phyloP scores from a whole-genome alignment of 2,888 invertebrate species.

The Homarus gammarus region DNA sequence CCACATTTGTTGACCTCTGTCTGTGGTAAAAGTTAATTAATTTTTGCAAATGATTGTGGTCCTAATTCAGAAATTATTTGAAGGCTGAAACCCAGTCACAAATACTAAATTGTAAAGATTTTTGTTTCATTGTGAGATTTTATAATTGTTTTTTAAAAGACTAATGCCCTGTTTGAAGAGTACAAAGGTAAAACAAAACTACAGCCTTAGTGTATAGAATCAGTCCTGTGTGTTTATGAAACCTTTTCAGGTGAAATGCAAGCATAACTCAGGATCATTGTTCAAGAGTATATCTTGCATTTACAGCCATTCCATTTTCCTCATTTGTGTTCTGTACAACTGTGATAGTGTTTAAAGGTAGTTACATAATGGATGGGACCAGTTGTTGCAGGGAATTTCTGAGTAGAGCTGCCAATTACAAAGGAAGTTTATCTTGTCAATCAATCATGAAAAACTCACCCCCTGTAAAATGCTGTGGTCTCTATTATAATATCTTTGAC shows the following conservation, averaged over 20 bases:
- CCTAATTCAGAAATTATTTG: no score
- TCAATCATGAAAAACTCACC: no score
- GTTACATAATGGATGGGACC: not conserved
- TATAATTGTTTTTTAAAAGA: no score
- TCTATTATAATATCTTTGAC: no score
- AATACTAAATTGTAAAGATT: no score
- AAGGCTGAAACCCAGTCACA: not conserved
- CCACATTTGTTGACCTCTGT: not conserved
- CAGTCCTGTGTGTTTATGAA: not conserved
- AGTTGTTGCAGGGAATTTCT: not conserved
- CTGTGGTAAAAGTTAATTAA: no score
- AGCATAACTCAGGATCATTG: not conserved
- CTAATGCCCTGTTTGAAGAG: not conserved
- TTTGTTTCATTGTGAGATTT: no score
- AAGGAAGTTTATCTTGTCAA: no score
- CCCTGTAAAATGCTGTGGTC: no score
- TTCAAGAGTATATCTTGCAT: not conserved
- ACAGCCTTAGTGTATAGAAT: slow-evolving; percentile 1
- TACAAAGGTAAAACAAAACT: slow-evolving; percentile 10
- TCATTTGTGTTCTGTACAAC: not conserved
- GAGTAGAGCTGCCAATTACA: not conserved
- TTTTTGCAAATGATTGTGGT: no score
- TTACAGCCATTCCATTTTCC: not conserved
- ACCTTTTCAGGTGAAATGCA: slow-evolving; percentile 2
- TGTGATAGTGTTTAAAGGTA: not conserved